Evolutionary conservation across 2,797 vertebrate species (phyloP).

Genomic region (Protonibea diacanthus): DNA sequence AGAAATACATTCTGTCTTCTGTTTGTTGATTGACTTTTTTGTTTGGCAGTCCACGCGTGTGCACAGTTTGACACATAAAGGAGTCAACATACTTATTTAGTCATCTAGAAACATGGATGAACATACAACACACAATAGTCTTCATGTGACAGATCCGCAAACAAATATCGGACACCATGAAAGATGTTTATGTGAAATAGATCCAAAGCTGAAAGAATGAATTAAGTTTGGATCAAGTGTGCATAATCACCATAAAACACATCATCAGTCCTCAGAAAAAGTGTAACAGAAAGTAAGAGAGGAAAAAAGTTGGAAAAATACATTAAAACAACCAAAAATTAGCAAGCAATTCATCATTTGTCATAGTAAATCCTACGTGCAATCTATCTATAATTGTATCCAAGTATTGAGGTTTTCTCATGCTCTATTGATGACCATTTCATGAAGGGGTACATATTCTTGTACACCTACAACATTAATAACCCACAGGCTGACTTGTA

Average conservation of each 20-base stretch:
- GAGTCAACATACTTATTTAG: not conserved
- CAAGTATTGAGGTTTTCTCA: no score
- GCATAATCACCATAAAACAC: not conserved
- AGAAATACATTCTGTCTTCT: conserved; percentile 25
- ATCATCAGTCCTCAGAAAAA: not conserved
- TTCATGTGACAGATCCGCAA: not conserved
- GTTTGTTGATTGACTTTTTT: conserved; percentile 13
- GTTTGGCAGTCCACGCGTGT: not conserved
- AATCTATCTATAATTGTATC: no score
- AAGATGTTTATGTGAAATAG: not conserved
- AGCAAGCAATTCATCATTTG: no score
- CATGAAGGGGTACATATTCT: not conserved
- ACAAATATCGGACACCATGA: no score
- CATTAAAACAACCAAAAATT: no score
- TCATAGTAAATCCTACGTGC: no score
- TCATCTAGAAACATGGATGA: not conserved
- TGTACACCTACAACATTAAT: not conserved
- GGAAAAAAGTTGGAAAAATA: no score
- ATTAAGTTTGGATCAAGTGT: not conserved
- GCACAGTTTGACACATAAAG: not conserved
- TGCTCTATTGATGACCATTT: not conserved
- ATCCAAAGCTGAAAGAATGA: not conserved
- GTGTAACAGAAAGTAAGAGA: not conserved
- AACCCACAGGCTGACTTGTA: not conserved
- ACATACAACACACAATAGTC: not conserved